Base-by-base conservation (phyloP, 2,888 invertebrate species). In the Troides oblongomaculatus region DNA sequence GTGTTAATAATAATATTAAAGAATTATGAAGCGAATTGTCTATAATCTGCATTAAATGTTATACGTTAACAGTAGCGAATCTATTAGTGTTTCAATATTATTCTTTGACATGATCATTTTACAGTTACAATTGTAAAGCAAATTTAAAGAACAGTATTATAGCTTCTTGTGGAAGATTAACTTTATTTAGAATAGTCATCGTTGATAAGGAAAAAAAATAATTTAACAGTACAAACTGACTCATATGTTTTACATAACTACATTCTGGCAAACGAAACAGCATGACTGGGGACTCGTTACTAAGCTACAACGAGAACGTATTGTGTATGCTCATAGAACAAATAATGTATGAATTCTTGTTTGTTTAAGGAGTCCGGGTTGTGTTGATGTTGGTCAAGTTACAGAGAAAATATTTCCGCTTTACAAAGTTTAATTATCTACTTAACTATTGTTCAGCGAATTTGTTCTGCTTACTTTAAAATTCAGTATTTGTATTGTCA, bases 301-400 rank as follows among this genome's bases (percentile, higher is more conserved):
- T 50, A 39, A 58, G 64, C 57, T 61, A 39, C 12, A 61, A 69
- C 61, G 61, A 56, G 39, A 61, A 53, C 23, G 60, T 61, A 53
- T 60, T 69, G 69, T 69, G 64, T 65, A 39, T 10, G 8, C 10
- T 39, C 39, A 65, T 69, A 62, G 57, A 65, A 64, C 69, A 69
- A 69, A 69, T 69, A 56, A 65, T 61, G 61, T 65, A 69, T 69
- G 30, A 62, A 64, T 69, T 61, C 62, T 61, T 64, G 57, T 39
- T 64, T 61, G 61, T 69, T 62, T 39, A 62, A 62, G 56, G 60
- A 69, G 53, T 39, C 60, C 17, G 53, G 25, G 60, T 53, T 18
- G 21, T 53, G 63, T 59, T 68, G 50, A 67, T 56, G 61, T 67
- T 56, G 25, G 57, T 43, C 63, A 56, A 50, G 7, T 59, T 63